Base-by-base conservation (phyloP, 2,888 invertebrate species). In the Diarsia brunnea region DNA sequence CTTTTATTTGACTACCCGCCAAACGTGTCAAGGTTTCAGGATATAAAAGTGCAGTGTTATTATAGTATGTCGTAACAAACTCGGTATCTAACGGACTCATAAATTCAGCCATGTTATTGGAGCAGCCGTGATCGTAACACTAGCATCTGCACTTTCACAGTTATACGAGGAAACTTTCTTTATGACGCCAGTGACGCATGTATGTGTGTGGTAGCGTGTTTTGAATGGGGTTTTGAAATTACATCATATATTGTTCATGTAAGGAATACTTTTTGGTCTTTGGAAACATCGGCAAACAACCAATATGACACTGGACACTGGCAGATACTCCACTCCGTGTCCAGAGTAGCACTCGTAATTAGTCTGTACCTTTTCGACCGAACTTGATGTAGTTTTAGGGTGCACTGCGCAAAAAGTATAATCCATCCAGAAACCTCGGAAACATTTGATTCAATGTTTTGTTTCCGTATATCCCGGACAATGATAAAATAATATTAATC, bases 141-240 rank as follows among this genome's bases (percentile, higher is more conserved):
- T 73, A 73, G 64, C 78, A 73, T 84, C 76, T 85, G 82, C 83
- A 84, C 74, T 82, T 78, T 75, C 76, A 84, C 81, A 85, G 71
- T 85, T 84, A 84, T 80, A 87, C 58, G 80, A 69, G 55, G 10
- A 53, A 87, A 87, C 55, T 85, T 85, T 80, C 68, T 79, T 79
- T 84, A 82, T 76, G 69, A 58, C 53, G 38, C 73, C 65, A 65
- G 49, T 60, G 71, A 79, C 78, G 55, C 47, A 47, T 38, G 61
- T 51, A 14, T 45, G 53, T 27, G 69, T 31, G n/a, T 60, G 58
- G 7, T 69, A 19, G 27, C 69, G 63, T 72, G 64, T 64, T 53
- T 49, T 45, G 63, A 69, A 66, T 67, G 19, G 21, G 14, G 43
- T 71, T 51, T 51, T 8, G 4, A 43, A 71, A 49, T 47, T 24